phyloP scores from a whole-genome alignment of 2,113 vertebrate genomes.

The Rhabdomys dilectus region DNA sequence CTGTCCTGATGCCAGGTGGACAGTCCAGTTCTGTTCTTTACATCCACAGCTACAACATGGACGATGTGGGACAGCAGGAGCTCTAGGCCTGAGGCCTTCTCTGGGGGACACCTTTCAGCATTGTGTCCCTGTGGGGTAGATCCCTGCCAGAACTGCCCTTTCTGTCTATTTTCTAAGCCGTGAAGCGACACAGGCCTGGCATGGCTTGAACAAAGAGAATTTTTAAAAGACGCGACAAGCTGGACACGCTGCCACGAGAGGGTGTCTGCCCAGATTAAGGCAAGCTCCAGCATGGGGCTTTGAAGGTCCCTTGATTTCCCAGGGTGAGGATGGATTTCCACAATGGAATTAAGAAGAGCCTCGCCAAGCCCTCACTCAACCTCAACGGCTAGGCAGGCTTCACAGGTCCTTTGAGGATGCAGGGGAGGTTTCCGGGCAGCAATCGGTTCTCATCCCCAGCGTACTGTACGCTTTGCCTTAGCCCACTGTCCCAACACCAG shows the following conservation, averaged over 20 bases:
- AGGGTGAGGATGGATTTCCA: constrained; percentile 39
- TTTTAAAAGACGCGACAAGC: constrained; percentile 39
- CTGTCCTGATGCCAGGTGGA: fast-evolving
- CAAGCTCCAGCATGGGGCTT: background rate
- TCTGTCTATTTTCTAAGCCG: background rate
- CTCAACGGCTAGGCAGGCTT: background rate
- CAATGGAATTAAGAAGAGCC: constrained; percentile 32
- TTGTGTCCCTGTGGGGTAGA: background rate
- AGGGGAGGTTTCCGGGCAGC: background rate
- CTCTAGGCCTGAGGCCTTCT: background rate
- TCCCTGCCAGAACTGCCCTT: background rate
- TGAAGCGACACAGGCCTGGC: background rate
- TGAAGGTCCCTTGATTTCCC: constrained; percentile 23
- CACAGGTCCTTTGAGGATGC: background rate
- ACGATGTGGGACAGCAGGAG: fast-evolving
- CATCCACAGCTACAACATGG: fast-evolving
- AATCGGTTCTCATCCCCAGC: background rate
- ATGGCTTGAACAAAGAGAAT: constrained; percentile 62
- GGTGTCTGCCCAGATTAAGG: constrained; percentile 39
- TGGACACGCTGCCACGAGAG: constrained; percentile 19
- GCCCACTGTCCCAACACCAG: fast-evolving
- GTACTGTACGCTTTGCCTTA: background rate
- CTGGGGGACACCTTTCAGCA: background rate
- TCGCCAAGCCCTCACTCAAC: background rate
- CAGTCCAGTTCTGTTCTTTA: fast-evolving